phyloP scores from a whole-genome alignment of 2,888 invertebrate genomes.

The Lycocerus yunnanus region DNA sequence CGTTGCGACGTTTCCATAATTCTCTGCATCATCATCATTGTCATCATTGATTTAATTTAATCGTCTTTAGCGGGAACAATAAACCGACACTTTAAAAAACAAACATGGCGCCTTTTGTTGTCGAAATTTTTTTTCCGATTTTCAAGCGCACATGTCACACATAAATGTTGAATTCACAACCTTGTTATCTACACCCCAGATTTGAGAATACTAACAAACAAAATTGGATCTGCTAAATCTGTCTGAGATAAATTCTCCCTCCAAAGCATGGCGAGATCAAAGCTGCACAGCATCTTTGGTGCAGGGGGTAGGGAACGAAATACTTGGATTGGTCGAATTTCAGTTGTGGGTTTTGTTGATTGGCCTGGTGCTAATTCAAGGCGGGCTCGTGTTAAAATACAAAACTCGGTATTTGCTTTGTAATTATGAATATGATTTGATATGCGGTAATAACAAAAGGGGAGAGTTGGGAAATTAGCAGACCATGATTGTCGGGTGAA shows the following conservation, averaged over 20 bases:
- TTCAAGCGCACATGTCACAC: constrained; percentile 24
- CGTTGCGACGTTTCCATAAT: constrained; percentile 46
- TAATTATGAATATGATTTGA: constrained; percentile 59
- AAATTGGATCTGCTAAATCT: constrained; percentile 40
- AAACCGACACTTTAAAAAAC: not conserved
- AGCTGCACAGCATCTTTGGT: constrained; percentile 39
- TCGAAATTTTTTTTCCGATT: not conserved
- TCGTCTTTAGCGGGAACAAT: not conserved
- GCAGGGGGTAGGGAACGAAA: constrained; percentile 34
- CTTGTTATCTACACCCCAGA: constrained; percentile 36
- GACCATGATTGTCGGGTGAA: constrained; percentile 53
- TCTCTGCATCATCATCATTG: constrained; percentile 60
- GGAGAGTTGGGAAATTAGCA: constrained; percentile 53
- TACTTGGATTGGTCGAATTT: constrained; percentile 38
- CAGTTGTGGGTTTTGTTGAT: constrained; percentile 29
- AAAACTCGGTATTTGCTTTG: constrained; percentile 52
- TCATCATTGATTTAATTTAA: constrained; percentile 49
- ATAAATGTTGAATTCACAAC: constrained; percentile 7
- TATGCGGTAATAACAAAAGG: constrained; percentile 54
- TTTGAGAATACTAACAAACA: constrained; percentile 38
- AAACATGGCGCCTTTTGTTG: not conserved
- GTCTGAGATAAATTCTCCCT: constrained; percentile 35
- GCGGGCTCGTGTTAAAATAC: constrained; percentile 39
- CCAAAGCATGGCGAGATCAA: constrained; percentile 39
- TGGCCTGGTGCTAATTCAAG: constrained; percentile 32